Conservation (phyloP, 2,888 invertebrate genomes). For the Morpho achilles region DNA sequence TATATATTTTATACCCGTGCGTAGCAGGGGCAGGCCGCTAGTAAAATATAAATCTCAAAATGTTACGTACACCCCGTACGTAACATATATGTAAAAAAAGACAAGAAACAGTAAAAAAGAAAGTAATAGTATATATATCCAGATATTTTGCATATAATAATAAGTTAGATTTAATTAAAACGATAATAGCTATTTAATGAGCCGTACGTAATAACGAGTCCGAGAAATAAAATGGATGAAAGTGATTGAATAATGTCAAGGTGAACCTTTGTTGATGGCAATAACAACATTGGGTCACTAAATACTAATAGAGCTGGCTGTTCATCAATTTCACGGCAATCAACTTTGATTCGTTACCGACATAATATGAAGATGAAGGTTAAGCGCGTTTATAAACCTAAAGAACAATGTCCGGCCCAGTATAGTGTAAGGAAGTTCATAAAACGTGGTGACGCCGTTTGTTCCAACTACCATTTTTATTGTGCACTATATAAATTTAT, state of each 20-base stretch:
- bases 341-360: constrained; percentile 41
- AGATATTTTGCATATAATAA: no score
- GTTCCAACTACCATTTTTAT: constrained; percentile 70
- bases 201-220: constrained; percentile 25
- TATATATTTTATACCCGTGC: no score
- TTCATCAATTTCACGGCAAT: constrained; percentile 64
- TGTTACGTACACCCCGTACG: no score
- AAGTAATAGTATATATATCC: no score
- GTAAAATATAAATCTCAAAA: no score
- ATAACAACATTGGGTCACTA: constrained; percentile 40
- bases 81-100: no score
- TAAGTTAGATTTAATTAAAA: neutral
- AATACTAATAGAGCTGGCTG: constrained; percentile 48
- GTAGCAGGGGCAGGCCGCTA: no score
- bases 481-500: constrained; percentile 77
- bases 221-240: constrained; percentile 25
- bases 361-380: constrained; percentile 19
- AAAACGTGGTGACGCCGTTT: constrained; percentile 70
- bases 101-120: no score
- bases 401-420: constrained; percentile 48
- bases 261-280: constrained; percentile 43
- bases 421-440: constrained; percentile 45
- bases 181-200: neutral
- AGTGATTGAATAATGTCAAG: constrained; percentile 55
- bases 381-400: constrained; percentile 3